Evolutionary conservation across 2,888 invertebrate genomes (phyloP), one percentile per base, ranked within the genome.

Genomic region (Drosophila meridionalis): DNA sequence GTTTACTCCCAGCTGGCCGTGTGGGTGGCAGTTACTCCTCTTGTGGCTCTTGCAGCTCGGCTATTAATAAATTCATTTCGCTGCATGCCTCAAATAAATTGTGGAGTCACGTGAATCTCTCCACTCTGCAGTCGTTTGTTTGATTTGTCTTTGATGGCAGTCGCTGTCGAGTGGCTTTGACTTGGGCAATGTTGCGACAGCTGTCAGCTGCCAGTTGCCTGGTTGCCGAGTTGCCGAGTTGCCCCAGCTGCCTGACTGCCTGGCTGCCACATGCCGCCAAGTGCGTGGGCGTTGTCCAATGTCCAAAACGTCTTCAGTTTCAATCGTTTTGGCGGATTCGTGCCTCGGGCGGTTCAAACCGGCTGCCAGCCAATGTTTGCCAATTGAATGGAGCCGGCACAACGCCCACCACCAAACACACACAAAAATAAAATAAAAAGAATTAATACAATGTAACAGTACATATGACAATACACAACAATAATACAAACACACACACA

Each of bases 51-150:
- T 40, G 28, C 50, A 30, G 42, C 65, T 45, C 32, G 76, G 82
- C 86, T 86, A 86, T 86, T 86, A 83, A 86, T 88, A 86, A 88
- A 86, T 85, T 81, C 74, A 81, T 80, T 82, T 83, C 64, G 80
- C 73, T 83, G 88, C 86, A 83, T 88, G 86, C 82, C 62, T 69
- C 73, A 83, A 77, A 82, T 86, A 83, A 86, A 88, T 86, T 83
- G 86, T 83, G 32, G 70, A 88, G 86, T 83, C 85, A 87, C 87
- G 85, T 87, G 85, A 87, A 84, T 67, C 70, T 52, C 52, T 62
- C 34, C 14, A 28, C 34, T 52, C 50, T n/a, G 50, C 14, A 32
- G 52, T 52, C 30, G 61, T 53, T 48, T 69, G 58, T 80, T 83
- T 83, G 83, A 86, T 85, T 87, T 79, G 88, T 76, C 80, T 87